Percentiles rank a stretch among this genome's conserved stretches.
phyloP scores from a whole-genome alignment of 2,113 vertebrate species.

The Butorides virescens region DNA sequence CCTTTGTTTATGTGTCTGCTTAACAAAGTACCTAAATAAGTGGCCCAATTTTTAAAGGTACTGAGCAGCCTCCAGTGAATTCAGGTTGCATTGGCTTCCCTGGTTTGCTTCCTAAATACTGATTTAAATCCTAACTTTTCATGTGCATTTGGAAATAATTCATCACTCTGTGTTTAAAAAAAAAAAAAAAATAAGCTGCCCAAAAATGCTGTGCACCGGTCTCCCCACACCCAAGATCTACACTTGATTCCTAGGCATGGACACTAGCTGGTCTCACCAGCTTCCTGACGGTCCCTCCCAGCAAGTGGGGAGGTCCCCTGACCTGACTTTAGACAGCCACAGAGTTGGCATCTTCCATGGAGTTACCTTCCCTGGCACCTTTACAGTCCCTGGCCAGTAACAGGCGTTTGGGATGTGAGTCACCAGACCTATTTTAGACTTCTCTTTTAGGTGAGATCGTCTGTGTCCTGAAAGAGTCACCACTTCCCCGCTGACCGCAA shows the following conservation, averaged over 20 bases:
- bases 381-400: not conserved
- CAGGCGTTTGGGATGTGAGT: not conserved
- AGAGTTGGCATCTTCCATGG: not conserved
- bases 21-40: not conserved
- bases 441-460: not conserved
- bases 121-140: not conserved
- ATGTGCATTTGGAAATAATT: not conserved
- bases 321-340: not conserved
- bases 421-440: not conserved
- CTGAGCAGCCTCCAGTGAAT: not conserved
- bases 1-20: not conserved
- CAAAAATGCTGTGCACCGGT: not conserved
- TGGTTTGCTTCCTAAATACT: not conserved
- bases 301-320: not conserved
- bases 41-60: not conserved
- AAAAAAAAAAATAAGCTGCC: not conserved
- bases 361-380: not conserved
- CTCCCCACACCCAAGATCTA: not conserved
- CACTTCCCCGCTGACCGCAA: not conserved
- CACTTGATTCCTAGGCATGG: not conserved
- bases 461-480: not conserved
- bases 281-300: not conserved
- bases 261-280: not conserved
- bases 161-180: not conserved
- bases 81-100: not conserved